phyloP scores from a whole-genome alignment of 2,888 invertebrate species.

The Phalera bucephala region DNA sequence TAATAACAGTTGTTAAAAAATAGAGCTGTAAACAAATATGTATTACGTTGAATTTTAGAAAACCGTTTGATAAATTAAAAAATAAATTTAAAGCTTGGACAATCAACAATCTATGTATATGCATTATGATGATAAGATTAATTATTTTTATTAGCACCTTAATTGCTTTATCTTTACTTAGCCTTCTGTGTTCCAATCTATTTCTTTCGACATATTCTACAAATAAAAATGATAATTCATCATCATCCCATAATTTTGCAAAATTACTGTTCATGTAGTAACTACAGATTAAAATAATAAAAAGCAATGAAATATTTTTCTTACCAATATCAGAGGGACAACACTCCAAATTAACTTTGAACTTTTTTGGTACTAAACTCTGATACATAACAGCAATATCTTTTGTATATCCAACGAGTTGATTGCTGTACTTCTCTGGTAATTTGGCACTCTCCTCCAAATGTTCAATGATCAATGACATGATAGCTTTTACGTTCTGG shows the following conservation, averaged over 20 bases:
- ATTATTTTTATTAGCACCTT: too few species aligned
- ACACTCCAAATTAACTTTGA: slow-evolving; percentile 64
- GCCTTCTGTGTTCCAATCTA: too few species aligned
- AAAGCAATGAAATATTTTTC: slow-evolving; percentile 9
- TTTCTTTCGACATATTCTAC: too few species aligned
- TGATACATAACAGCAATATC: slow-evolving; percentile 75
- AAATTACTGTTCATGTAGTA: too few species aligned
- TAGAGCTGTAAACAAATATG: slow-evolving; percentile 58
- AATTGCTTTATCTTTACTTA: too few species aligned
- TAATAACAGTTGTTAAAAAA: slow-evolving; percentile 81
- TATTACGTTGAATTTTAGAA: too few species aligned
- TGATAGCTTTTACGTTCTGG: slow-evolving; percentile 62
- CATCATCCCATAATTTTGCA: too few species aligned
- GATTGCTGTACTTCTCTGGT: slow-evolving; percentile 60
- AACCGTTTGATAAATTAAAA: too few species aligned
- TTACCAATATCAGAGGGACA: slow-evolving; percentile 76
- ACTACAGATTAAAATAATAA: background rate
- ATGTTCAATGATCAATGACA: slow-evolving; percentile 64
- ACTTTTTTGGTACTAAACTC: slow-evolving; percentile 66
- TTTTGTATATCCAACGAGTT: slow-evolving; percentile 62
- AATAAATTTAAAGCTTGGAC: too few species aligned
- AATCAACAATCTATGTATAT: too few species aligned
- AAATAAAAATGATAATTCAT: too few species aligned
- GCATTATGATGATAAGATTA: too few species aligned
- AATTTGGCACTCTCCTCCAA: slow-evolving; percentile 65